Evolutionary conservation across 1,140 invertebrate species (phyloP).

Genomic region (Rhagoletis zephyria): DNA sequence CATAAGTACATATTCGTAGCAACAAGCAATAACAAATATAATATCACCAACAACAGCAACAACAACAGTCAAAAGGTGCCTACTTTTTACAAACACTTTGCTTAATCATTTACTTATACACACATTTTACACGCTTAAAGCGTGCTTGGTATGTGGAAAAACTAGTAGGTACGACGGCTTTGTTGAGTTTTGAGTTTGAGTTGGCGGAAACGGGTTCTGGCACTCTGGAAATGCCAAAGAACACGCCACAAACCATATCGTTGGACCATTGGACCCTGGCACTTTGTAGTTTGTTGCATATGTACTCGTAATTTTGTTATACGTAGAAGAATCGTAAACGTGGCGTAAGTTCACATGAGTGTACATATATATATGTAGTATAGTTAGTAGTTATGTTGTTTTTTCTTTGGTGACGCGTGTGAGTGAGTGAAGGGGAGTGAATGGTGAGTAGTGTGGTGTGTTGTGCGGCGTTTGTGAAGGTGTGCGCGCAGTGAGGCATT

Average conservation of each 20-base stretch:
- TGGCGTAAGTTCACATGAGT: not conserved
- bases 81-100: conserved; percentile 40
- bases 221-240: conserved; percentile 38
- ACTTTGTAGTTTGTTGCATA: not conserved
- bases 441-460: not conserved
- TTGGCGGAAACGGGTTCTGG: conserved; percentile 23
- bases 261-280: conserved; percentile 6
- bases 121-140: conserved; percentile 18
- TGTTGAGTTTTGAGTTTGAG: not conserved
- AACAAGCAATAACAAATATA: not conserved
- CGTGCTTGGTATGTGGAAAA: conserved; percentile 50
- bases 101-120: conserved; percentile 5
- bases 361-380: not conserved
- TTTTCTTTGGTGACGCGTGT: not conserved
- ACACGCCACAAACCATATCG: conserved; percentile 37
- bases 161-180: conserved; percentile 35
- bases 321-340: conserved; percentile 16
- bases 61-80: conserved; percentile 5
- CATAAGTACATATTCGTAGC: no score
- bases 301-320: not conserved
- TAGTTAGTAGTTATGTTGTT: not conserved
- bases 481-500: conserved; percentile 25
- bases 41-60: not conserved
- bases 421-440: conserved; percentile 17
- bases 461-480: not conserved